phyloP scores from a whole-genome alignment of 92 coral and sea anemone genomes.

The Diadumene lineata region DNA sequence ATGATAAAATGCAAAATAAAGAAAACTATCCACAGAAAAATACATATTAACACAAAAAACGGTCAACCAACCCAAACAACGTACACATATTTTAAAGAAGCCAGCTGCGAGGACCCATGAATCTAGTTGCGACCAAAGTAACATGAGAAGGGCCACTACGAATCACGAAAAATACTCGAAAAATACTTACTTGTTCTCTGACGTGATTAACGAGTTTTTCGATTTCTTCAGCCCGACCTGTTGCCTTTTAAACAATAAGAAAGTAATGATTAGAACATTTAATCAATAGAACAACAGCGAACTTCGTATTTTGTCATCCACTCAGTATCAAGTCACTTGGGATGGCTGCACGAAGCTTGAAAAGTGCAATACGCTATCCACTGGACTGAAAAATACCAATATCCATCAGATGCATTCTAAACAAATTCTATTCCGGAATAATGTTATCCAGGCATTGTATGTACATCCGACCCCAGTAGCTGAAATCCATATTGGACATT shows the following conservation, averaged over 20 bases:
- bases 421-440: too few relatives aligned
- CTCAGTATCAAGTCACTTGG: too few relatives aligned
- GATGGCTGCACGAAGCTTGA: too few relatives aligned
- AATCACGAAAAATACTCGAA: not conserved
- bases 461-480: not conserved
- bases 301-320: too few relatives aligned
- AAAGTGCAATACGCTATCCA: too few relatives aligned
- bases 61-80: not conserved
- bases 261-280: not conserved
- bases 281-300: not conserved
- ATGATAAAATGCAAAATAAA: not conserved
- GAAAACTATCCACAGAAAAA: not conserved
- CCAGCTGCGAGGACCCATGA: too few relatives aligned
- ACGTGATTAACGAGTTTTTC: slow-evolving; percentile 88
- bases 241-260: slow-evolving; percentile 46
- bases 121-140: too few relatives aligned
- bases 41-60: not conserved
- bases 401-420: too few relatives aligned
- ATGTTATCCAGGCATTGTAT: not conserved
- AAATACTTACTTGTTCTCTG: slow-evolving; percentile 62
- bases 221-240: slow-evolving; percentile 74
- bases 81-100: too few relatives aligned
- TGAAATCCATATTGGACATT: too few relatives aligned
- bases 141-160: not conserved
- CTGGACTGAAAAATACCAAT: too few relatives aligned